phyloP scores from a whole-genome alignment of 2,888 invertebrate genomes.

The Drosophila macrothrix region DNA sequence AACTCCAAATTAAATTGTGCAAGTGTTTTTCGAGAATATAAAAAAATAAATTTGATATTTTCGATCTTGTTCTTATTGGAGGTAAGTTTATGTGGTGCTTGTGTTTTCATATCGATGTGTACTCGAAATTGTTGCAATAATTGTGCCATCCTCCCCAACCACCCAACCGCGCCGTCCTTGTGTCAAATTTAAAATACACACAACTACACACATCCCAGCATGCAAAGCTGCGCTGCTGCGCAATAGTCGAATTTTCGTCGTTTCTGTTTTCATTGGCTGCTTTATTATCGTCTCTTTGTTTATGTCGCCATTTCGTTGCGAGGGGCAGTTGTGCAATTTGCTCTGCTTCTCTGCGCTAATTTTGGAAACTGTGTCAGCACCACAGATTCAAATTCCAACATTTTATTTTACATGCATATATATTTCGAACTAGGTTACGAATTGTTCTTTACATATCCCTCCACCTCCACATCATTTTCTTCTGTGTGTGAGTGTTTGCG shows the following conservation, averaged over 20 bases:
- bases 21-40: constrained; percentile 19
- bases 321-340: constrained; percentile 63
- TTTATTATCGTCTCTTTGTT: constrained; percentile 72
- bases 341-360: constrained; percentile 50
- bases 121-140: constrained; percentile 22
- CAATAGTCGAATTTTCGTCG: constrained; percentile 57
- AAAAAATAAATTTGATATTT: constrained; percentile 2
- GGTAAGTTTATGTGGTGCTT: constrained; percentile 38
- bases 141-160: constrained; percentile 33
- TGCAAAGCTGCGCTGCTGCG: constrained; percentile 60
- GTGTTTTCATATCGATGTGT: constrained; percentile 3
- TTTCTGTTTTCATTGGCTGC: constrained; percentile 72
- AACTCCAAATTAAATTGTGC: constrained; percentile 32
- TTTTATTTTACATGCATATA: constrained; percentile 5
- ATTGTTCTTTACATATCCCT: constrained; percentile 1
- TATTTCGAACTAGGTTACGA: constrained; percentile 14
- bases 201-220: constrained; percentile 16
- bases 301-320: constrained; percentile 59
- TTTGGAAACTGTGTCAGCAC: constrained; percentile 65
- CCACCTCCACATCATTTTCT: neutral
- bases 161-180: constrained; percentile 65
- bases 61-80: constrained; percentile 6
- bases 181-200: constrained; percentile 59
- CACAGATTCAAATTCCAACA: constrained; percentile 41
- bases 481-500: constrained; percentile 1